These are phyloP conservation scores for Ptychobarbus kaznakovi DNA, from an alignment of 2,797 vertebrate species.

Conservation along the genomic window DNA sequence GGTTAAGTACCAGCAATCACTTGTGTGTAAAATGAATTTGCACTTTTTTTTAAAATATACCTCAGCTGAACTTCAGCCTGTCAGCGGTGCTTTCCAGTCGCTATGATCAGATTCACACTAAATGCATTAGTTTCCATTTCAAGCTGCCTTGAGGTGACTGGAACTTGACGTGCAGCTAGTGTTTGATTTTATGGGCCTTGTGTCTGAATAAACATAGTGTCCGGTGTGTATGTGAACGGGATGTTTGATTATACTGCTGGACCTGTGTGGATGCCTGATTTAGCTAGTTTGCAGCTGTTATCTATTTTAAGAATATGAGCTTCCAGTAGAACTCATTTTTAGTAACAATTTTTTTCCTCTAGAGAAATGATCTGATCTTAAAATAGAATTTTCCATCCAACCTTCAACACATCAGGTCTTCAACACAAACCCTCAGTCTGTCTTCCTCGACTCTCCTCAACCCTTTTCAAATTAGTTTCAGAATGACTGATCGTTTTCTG, in stretches of 20 bases:
- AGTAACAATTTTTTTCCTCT: neutral
- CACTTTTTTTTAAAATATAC: neutral
- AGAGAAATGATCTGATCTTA: neutral
- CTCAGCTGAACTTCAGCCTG: constrained; percentile 15
- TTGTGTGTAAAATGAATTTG: constrained; percentile 23
- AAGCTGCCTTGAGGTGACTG: constrained; percentile 33
- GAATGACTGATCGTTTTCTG: constrained; percentile 36
- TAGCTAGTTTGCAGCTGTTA: neutral
- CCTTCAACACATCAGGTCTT: neutral
- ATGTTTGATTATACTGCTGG: constrained; percentile 10
- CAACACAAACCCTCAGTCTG: constrained; percentile 1
- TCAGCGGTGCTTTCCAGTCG: neutral
- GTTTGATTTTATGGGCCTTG: constrained; percentile 44
- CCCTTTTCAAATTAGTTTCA: constrained; percentile 9
- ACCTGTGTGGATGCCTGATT: neutral
- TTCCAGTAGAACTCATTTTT: neutral
- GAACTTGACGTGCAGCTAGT: neutral
- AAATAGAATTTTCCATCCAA: neutral
- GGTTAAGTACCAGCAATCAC: neutral
- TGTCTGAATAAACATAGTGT: constrained; percentile 23
- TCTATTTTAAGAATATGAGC: constrained; percentile 3
- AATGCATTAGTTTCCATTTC: constrained; percentile 43
- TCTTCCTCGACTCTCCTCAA: constrained; percentile 1
- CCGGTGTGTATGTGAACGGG: neutral
- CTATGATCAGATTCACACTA: constrained; percentile 34